These are phyloP conservation scores for Cyrtorhinus lividipennis DNA, from an alignment of 1,140 invertebrate genomes.

Conservation along the genomic window DNA sequence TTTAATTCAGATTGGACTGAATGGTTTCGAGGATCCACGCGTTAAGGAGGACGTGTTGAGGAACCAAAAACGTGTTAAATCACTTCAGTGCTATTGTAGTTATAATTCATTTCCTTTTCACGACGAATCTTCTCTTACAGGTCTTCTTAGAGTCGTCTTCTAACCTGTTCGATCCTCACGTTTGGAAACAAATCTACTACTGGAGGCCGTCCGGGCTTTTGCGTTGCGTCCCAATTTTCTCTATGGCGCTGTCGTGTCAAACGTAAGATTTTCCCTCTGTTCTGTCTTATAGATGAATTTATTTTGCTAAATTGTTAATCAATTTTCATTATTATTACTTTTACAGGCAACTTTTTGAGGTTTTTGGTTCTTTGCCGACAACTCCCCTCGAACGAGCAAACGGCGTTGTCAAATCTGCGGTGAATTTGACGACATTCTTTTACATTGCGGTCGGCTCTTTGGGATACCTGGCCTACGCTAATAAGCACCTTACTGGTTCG, in stretches of 20 bases:
- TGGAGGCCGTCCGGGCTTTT: conserved; percentile 74
- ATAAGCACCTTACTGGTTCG: conserved; percentile 56
- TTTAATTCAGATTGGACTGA: no score
- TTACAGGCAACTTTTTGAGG: conserved; percentile 81
- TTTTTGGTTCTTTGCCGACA: conserved; percentile 81
- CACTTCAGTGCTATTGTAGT: no score
- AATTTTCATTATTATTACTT: no score
- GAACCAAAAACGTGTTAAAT: no score
- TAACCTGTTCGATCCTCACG: conserved; percentile 55
- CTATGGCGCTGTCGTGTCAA: conserved; percentile 90
- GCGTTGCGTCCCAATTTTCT: conserved; percentile 86
- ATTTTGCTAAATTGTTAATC: no score
- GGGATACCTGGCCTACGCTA: conserved; percentile 85
- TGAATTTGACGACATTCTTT: conserved; percentile 81
- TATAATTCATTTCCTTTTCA: no score
- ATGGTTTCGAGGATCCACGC: no score
- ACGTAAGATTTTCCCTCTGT: conserved; percentile 57
- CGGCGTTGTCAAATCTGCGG: conserved; percentile 65
- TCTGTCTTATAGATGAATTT: no score
- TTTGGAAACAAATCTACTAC: conserved; percentile 57
- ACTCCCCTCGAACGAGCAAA: conserved; percentile 81
- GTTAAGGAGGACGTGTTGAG: no score
- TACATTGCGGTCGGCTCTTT: conserved; percentile 81
- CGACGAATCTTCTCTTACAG: conserved; percentile 38
- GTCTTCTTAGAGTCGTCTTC: conserved; percentile 57